These are phyloP conservation scores for Dreissena polymorpha DNA, from an alignment of 1,140 invertebrate genomes.

Conservation along the genomic window DNA sequence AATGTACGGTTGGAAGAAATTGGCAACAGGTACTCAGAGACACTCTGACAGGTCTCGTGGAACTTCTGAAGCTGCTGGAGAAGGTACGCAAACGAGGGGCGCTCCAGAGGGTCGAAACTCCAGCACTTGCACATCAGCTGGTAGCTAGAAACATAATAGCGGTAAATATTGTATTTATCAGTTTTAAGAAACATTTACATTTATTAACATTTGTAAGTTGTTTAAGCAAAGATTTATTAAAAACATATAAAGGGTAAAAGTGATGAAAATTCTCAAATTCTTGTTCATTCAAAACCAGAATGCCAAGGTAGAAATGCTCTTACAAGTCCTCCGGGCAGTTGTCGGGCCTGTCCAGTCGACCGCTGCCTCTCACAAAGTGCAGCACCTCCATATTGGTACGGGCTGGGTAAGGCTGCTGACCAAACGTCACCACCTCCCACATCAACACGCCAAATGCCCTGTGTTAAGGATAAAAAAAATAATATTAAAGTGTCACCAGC, in stretches of 20 bases:
- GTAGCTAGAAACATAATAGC: conserved; percentile 61
- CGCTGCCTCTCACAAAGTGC: conserved; percentile 91
- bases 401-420: conserved; percentile 97
- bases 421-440: conserved; percentile 98
- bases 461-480: conserved; percentile 18
- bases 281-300: no score
- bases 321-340: conserved; percentile 91
- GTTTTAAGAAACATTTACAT: not conserved
- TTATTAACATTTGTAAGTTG: no score
- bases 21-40: conserved; percentile 65
- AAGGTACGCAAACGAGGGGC: conserved; percentile 70
- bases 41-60: conserved; percentile 67
- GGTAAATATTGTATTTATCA: not conserved
- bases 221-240: no score
- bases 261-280: no score
- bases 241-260: no score
- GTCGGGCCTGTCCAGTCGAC: conserved; percentile 86
- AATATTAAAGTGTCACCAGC: no score
- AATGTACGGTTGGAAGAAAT: conserved; percentile 51
- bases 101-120: conserved; percentile 68
- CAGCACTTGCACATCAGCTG: conserved; percentile 73
- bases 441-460: conserved; percentile 95
- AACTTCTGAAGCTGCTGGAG: conserved; percentile 69
- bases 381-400: conserved; percentile 94
- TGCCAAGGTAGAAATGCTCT: conserved; percentile 67